phyloP scores from a whole-genome alignment of 2,888 invertebrate species.

The Drosophila testacea region DNA sequence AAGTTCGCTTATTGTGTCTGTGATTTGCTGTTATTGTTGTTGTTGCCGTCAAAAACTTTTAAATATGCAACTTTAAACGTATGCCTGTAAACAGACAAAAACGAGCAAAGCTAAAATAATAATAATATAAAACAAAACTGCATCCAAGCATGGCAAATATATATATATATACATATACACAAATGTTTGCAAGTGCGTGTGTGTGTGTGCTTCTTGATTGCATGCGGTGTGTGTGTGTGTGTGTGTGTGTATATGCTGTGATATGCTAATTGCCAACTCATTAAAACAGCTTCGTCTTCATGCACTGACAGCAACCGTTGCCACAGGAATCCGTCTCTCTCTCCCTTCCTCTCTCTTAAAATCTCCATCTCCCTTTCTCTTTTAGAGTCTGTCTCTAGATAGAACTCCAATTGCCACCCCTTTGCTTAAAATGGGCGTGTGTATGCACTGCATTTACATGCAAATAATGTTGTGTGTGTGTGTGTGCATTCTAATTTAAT shows the following conservation, averaged over 20 bases:
- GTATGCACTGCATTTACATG: conserved; percentile 57
- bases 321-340: conserved; percentile 18
- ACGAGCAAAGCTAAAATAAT: conserved; percentile 25
- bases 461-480: conserved; percentile 47
- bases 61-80: conserved; percentile 58
- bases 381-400: background rate
- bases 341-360: conserved; percentile 9
- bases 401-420: conserved; percentile 8
- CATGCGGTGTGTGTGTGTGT: conserved; percentile 5
- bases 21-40: conserved; percentile 22
- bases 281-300: conserved; percentile 77
- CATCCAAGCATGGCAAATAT: conserved; percentile 15
- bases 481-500: conserved; percentile 73
- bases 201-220: conserved; percentile 16
- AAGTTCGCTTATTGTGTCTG: conserved; percentile 37
- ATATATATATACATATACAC: background rate
- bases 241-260: conserved; percentile 38
- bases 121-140: conserved; percentile 45
- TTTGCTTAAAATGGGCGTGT: conserved; percentile 15
- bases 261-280: conserved; percentile 78
- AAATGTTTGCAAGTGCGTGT: conserved; percentile 10
- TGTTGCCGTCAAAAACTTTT: conserved; percentile 36
- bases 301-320: conserved; percentile 56
- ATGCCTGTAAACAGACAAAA: conserved; percentile 39
- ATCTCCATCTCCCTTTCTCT: background rate